Base-by-base conservation (phyloP, 1,140 invertebrate species). In the Drosophila miranda region DNA sequence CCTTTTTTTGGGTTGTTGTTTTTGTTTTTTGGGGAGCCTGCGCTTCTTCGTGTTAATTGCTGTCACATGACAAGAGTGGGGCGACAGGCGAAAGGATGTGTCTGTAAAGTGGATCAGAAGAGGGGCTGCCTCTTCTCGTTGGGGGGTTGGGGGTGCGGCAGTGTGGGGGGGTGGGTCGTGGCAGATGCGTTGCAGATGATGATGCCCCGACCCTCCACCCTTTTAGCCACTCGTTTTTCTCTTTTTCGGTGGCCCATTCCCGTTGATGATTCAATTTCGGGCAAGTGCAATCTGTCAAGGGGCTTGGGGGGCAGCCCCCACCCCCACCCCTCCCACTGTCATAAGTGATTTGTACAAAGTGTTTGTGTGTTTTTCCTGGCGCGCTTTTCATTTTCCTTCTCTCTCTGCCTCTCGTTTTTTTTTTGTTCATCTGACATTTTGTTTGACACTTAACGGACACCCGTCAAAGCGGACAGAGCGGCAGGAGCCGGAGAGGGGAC, bases 301-400 rank as follows among this genome's bases (percentile, higher is more conserved):
- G 55, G 66, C 13, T 45, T 28, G 16, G 50, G 43, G 8, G 44
- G 58, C 34, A n/a, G 26, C 19, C 8, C 43, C 9, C 30, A n/a
- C 23, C 3, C 44, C 44, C 21, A 6, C 11, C 44, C 23, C 9
- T 13, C 0, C 2, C 30, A 19, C 51, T 78, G 73, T 81, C 81
- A 86, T 81, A 86, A 86, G 77, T 71, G 81, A 80, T 86, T 86
- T 86, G 75, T 77, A 74, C 77, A 86, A 80, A 77, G 76, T 86
- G 81, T 84, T 63, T 73, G 66, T 46, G 61, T 77, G 60, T 69
- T 73, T 81, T 50, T 63, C 28, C 26, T 69, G 74, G 73, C 60
- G 63, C 78, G 58, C 59, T 78, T 78, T 75, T 54, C 58, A 13
- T 73, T 60, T 41, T 19, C 13, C 34, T 56, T 59, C 50, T 53